phyloP scores from a whole-genome alignment of 2,113 vertebrate species.

The Copsychus sechellarum region DNA sequence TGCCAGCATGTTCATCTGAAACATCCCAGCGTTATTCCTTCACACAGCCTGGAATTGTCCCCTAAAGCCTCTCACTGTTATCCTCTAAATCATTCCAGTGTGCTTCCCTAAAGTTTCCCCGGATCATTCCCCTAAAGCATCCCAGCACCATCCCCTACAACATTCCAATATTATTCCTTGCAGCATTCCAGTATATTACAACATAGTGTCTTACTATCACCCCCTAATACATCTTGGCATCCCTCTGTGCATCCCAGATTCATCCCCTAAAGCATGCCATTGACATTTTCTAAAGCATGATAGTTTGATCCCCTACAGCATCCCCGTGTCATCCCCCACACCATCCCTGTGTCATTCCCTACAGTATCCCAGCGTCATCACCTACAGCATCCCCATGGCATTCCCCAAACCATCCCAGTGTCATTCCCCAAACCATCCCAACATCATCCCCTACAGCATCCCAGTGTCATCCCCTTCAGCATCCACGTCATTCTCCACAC shows the following conservation, averaged over 20 bases:
- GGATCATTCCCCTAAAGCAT: not conserved
- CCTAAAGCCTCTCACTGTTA: not conserved
- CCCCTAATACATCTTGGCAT: not conserved
- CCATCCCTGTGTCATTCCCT: not conserved
- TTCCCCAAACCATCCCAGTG: not conserved
- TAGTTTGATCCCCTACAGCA: too few species aligned
- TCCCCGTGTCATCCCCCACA: not conserved
- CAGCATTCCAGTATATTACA: not conserved
- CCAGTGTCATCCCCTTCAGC: rapidly evolving
- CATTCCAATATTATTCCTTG: not conserved
- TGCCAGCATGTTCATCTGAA: not conserved
- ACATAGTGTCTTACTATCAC: not conserved
- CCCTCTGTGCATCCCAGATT: not conserved
- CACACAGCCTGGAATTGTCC: not conserved
- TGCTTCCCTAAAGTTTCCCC: not conserved
- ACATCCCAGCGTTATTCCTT: not conserved
- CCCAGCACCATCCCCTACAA: not conserved
- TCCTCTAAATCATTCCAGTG: not conserved
- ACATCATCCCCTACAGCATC: rapidly evolving
- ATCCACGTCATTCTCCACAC: too few species aligned
- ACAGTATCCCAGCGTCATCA: not conserved
- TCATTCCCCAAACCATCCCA: not conserved
- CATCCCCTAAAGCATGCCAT: not conserved
- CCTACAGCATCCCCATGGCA: not conserved
- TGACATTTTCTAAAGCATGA: not conserved